phyloP scores from a whole-genome alignment of 1,140 invertebrate species.

The Pygmarrhopalites habei region DNA sequence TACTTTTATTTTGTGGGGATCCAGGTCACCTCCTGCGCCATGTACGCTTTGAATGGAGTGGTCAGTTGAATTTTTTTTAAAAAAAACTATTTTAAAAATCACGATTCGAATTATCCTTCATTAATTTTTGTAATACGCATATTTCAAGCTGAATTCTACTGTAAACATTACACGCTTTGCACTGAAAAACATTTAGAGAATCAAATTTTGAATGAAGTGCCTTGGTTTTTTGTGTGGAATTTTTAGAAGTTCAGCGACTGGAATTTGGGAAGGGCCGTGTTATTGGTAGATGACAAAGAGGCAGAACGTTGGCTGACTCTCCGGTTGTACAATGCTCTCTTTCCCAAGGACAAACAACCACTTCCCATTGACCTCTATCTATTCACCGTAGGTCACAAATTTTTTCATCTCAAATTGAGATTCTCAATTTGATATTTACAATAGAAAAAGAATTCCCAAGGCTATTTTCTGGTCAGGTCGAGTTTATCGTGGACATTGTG shows the following conservation, averaged over 20 bases:
- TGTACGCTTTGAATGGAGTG: not conserved
- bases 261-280: not conserved
- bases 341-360: not conserved
- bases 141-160: not conserved
- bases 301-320: not conserved
- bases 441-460: no score
- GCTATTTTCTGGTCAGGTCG: no score
- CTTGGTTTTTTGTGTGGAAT: not conserved
- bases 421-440: no score
- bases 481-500: slow-evolving; percentile 10
- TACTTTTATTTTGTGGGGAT: no score
- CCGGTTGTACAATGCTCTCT: not conserved
- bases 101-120: not conserved
- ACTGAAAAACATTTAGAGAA: not conserved
- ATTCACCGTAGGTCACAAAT: no score
- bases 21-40: not conserved
- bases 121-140: not conserved
- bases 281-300: not conserved
- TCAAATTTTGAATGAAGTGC: not conserved
- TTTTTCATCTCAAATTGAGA: no score
- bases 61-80: not conserved
- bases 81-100: not conserved
- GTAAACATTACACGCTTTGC: not conserved
- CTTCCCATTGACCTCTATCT: slow-evolving; percentile 4
- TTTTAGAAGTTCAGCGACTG: not conserved